phyloP scores from a whole-genome alignment of 64 coral and sea anemone genomes.

The Cladopsammia gracilis region DNA sequence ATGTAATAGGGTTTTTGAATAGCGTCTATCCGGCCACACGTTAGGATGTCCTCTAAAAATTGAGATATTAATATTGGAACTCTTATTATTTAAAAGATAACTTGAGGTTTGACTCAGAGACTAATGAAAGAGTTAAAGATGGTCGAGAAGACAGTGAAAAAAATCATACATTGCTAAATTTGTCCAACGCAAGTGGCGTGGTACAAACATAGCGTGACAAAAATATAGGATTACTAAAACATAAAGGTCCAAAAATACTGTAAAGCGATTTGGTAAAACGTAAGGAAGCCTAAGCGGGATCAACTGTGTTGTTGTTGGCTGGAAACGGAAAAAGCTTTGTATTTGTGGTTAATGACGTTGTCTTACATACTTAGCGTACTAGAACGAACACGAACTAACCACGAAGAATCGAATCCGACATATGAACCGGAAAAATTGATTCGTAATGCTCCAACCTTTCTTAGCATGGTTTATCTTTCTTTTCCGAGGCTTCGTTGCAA shows the following conservation, averaged over 20 bases:
- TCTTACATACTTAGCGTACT: conserved; percentile 7
- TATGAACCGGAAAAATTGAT: not conserved
- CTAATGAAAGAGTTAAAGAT: not conserved
- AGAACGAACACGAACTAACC: not conserved
- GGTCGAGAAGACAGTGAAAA: not conserved
- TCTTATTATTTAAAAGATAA: no score
- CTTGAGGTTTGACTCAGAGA: no score
- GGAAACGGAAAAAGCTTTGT: conserved; percentile 49
- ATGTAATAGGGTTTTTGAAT: no score
- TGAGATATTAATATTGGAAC: no score
- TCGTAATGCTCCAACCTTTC: not conserved
- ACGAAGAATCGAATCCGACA: not conserved
- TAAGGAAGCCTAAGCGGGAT: conserved; percentile 33
- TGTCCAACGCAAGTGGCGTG: not conserved
- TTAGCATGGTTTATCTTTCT: not conserved
- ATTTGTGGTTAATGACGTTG: conserved; percentile 37
- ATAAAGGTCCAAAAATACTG: conserved; percentile 49
- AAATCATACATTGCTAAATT: not conserved
- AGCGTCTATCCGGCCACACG: no score
- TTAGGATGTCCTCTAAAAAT: no score
- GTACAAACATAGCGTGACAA: conserved; percentile 31
- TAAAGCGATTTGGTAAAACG: conserved; percentile 46
- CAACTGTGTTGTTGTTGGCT: conserved; percentile 52
- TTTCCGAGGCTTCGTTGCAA: not conserved
- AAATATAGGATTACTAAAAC: conserved; percentile 37